Evolutionary conservation across 2,797 vertebrate species (phyloP).

Genomic region (Lateolabrax maculatus): DNA sequence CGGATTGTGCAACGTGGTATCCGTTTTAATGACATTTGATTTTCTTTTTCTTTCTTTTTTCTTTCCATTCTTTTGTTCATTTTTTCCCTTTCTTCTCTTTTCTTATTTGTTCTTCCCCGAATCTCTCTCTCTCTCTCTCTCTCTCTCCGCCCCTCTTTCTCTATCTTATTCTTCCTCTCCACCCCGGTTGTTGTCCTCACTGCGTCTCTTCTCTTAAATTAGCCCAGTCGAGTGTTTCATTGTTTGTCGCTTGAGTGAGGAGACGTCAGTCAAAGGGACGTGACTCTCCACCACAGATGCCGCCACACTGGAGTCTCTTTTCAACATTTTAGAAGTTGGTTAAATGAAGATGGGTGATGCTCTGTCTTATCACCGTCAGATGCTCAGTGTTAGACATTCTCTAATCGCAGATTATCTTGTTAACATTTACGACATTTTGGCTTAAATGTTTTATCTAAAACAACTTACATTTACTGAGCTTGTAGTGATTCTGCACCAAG

Average conservation of each 20-base stretch:
- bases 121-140: not conserved
- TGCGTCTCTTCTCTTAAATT: conserved; percentile 69
- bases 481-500: conserved; percentile 7
- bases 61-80: conserved; percentile 32
- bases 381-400: conserved; percentile 35
- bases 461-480: conserved; percentile 3
- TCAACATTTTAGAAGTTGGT: conserved; percentile 34
- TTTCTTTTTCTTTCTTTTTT: conserved; percentile 42
- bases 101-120: not conserved
- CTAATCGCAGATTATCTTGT: conserved; percentile 50
- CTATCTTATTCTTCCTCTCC: conserved; percentile 41
- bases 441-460: conserved; percentile 10
- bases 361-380: conserved; percentile 49
- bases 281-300: conserved; percentile 46
- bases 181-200: conserved; percentile 57
- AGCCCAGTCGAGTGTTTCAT: conserved; percentile 77
- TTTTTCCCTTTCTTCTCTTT: conserved; percentile 10
- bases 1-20: conserved; percentile 70
- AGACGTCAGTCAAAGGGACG: conserved; percentile 67
- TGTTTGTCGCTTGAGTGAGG: conserved; percentile 68
- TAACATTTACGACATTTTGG: conserved; percentile 12
- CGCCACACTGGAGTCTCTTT: conserved; percentile 33
- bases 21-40: conserved; percentile 81
- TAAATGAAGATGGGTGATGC: conserved; percentile 52
- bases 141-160: not conserved